A percentile compares a stretch with the other conserved stretches of the same genome.
These are phyloP conservation scores for Dermolepida albohirtum DNA, from an alignment of 2,888 invertebrate species.

Conservation along the genomic window DNA sequence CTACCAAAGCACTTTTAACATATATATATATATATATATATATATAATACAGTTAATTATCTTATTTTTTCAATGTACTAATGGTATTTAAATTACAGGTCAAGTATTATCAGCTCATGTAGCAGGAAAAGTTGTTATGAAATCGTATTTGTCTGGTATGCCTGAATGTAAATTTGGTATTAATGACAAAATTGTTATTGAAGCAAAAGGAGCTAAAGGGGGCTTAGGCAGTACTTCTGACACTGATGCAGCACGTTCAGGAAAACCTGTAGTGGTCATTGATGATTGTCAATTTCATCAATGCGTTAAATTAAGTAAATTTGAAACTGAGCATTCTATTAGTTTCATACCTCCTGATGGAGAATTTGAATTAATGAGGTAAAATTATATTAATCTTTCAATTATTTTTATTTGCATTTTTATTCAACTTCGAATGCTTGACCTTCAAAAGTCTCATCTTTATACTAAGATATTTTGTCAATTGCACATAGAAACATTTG, in stretches of 20 bases:
- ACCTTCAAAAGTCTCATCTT: too few relatives aligned
- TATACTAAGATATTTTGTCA: too few relatives aligned
- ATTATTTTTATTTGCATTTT: too few relatives aligned
- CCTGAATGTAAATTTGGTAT: conserved; percentile 99
- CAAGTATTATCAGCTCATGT: conserved; percentile 99
- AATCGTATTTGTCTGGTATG: conserved; percentile 99
- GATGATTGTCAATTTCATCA: conserved; percentile 99
- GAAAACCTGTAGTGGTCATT: conserved; percentile 98
- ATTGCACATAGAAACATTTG: too few relatives aligned
- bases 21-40: too few relatives aligned
- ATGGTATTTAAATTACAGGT: conserved; percentile 68
- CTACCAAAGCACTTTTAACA: too few relatives aligned
- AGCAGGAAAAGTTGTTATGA: conserved; percentile 99
- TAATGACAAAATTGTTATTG: conserved; percentile 99
- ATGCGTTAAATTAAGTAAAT: conserved; percentile 99
- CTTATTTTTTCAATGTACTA: not conserved
- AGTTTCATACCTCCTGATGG: conserved; percentile 99
- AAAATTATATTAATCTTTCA: not conserved
- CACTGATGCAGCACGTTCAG: conserved; percentile 85
- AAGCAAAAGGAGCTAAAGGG: conserved; percentile 85
- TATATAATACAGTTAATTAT: too few relatives aligned
- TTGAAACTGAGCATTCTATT: conserved; percentile 99
- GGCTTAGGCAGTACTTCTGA: conserved; percentile 74
- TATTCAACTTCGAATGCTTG: too few relatives aligned
- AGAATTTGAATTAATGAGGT: conserved; percentile 99